Base-by-base conservation (phyloP, 2,113 vertebrate genomes). In the Gobius niger region DNA sequence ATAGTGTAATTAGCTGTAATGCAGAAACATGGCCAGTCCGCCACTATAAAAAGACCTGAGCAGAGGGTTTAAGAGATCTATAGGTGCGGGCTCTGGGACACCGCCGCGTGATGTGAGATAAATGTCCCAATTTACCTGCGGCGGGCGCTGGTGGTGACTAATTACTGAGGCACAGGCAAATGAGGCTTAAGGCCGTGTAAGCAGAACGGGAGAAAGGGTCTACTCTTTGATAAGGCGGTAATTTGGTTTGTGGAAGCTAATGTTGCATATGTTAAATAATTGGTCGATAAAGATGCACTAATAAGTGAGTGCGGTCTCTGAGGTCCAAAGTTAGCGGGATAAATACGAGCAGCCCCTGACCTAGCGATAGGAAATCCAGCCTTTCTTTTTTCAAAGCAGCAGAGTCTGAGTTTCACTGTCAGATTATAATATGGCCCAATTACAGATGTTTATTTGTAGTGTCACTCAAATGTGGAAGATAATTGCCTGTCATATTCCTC, bases 1-100 rank as follows among this genome's bases (percentile, higher is more conserved):
- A 76, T 18, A 34, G 44, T 44, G 60, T 75, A 87, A 85, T 85
- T 78, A 87, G 70, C 74, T 67, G 34, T 65, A 60, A 72, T 57
- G 76, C 69, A 50, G 49, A 56, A 71, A 65, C 70, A 59, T 11
- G 41, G 67, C 61, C 65, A 4, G 72, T n/a, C 63, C 56, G 42
- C 60, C 12, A 76, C 62, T 67, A 54, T 56, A 78, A 80, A 64
- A 63, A 49, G 65, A 75, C 34, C 24, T 51, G 66, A 69, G 47
- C 14, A 50, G 24, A 60, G 47, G 72, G 65, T 61, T 74, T 71
- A 42, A 16, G 61, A 83, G 73, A 68, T 72, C 59, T 69, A 7
- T 47, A 54, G 44, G 56, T 69, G 44, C 47, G 13, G 76, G 19
- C 67, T 15, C 44, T 57, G 60, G 63, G 56, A 66, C 15, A 12